Evolutionary conservation across 2,888 invertebrate species (phyloP).

Genomic region (Acleris laterana): DNA sequence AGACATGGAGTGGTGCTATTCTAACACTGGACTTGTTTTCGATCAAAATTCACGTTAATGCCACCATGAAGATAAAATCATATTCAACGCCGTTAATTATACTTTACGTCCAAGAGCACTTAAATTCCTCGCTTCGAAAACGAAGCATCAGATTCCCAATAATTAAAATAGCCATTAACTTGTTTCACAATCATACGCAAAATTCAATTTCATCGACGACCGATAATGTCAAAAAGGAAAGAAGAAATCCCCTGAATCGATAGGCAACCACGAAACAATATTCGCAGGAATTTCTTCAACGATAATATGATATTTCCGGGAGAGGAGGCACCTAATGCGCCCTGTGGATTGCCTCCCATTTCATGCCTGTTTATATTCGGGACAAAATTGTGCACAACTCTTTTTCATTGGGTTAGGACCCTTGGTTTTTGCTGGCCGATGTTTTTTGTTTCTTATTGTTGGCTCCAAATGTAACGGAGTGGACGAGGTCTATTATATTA

Average conservation of each 20-base stretch:
- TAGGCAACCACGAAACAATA: conserved; percentile 70
- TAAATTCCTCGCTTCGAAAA: neutral
- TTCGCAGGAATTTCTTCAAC: conserved; percentile 48
- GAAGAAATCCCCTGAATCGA: conserved; percentile 49
- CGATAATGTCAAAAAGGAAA: conserved; percentile 27
- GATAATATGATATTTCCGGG: conserved; percentile 72
- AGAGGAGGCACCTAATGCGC: conserved; percentile 61
- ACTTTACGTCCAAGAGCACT: neutral
- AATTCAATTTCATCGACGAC: conserved; percentile 24
- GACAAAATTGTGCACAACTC: conserved; percentile 43
- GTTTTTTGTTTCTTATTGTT: neutral
- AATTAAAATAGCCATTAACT: conserved; percentile 17
- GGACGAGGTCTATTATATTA: too few species aligned
- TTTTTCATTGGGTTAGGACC: conserved; percentile 26
- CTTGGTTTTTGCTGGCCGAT: conserved; percentile 13
- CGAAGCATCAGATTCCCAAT: neutral
- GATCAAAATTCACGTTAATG: too few species aligned
- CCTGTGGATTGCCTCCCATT: conserved; percentile 40
- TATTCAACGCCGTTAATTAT: too few species aligned
- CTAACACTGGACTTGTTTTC: too few species aligned
- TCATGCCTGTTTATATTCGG: conserved; percentile 54
- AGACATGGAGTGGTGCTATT: too few species aligned
- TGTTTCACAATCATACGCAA: neutral
- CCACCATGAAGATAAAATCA: too few species aligned
- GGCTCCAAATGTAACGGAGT: neutral